Base-by-base conservation (phyloP, 2,113 vertebrate genomes). In the Eurypyga helias region DNA sequence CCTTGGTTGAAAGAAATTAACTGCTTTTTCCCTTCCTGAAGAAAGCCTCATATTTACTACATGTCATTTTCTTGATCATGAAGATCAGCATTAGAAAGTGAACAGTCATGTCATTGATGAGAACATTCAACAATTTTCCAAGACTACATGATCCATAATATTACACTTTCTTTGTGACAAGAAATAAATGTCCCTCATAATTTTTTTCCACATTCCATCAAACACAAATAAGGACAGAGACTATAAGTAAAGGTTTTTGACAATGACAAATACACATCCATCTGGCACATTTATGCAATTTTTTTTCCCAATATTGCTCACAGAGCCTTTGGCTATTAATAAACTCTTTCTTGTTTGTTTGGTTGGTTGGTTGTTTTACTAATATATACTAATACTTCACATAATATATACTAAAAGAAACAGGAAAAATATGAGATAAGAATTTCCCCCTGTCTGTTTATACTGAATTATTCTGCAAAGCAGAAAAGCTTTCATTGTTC, bases 221-320 rank as follows among this genome's bases (percentile, higher is more conserved):
- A 92, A 61, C 34, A 89, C 28, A 92, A 96, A 80, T 70, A 95
- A 91, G 66, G 11, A 87, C 13, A 49, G 18, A 64, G 33, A 83
- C 20, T 31, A 80, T 46, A 21, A 87, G 41, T 61, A 82, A 96
- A 51, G 16, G 23, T 46, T 71, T 90, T 65, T 78, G 67, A 90
- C 41, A 57, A 34, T 65, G 57, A 90, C 21, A 89, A 78, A 89
- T 66, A 87, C 26, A 49, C 5, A 86, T 65, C 29, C n/a, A 72
- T 43, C 26, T 91, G 84, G 84, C 31, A 94, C 55, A 48, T 10
- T 49, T 55, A 62, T n/a, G 36, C 13, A 93, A 89, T 29, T 13
- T 69, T 67, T 70, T 79, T 89, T 54, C 16, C 21, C 57, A 54
- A 33, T 43, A 58, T 25, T 57, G 5, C 7, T 81, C 41, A 54